Base-by-base conservation (phyloP, 2,113 vertebrate genomes). In the Centropus bengalensis region DNA sequence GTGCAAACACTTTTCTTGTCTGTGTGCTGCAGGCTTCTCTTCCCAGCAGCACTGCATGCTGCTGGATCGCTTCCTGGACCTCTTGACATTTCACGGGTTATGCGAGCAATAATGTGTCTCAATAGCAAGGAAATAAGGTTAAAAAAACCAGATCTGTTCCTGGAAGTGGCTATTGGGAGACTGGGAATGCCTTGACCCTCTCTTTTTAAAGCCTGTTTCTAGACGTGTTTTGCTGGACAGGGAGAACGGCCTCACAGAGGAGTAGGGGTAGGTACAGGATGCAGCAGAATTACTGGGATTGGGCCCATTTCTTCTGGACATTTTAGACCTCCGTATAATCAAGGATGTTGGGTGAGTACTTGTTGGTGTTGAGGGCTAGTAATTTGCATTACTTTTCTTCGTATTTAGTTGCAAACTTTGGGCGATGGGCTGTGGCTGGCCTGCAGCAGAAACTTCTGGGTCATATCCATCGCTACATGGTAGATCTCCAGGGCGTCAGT, bases 11-110 rank as follows among this genome's bases (percentile, higher is more conserved):
- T 24, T 2, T 27, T 0, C 0, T 4, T 71, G 36, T 26, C 32
- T 1, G 0, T 52, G 32, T 54, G 49, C 33, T 86, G 14, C 45
- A 15, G 30, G 12, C 16, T 73, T 51, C 47, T 40, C 8, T 67
- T 23, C 27, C 13, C 24, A 40, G 42, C 67, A 89, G 33, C 44
- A 19, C 23, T 0, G 1, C 5, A 1, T 0, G 1, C 22, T 15
- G 14, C 32, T 49, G 33, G n/a, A 14, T 64, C 38, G 30, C 26
- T 52, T 36, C 33, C 40, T 60, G 68, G 22, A 23, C 23, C 33
- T 70, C 40, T 45, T n/a, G 51, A 15, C 44, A 64, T 38, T 26
- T 66, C 33, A 4, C 13, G n/a, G 38, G 10, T 84, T 69, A 12
- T 70, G 30, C 18, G 40, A 47, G 45, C 26, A 44, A 17, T 4